Conservation (phyloP, 2,113 vertebrate genomes). For the Trematocara stigmaticum region DNA sequence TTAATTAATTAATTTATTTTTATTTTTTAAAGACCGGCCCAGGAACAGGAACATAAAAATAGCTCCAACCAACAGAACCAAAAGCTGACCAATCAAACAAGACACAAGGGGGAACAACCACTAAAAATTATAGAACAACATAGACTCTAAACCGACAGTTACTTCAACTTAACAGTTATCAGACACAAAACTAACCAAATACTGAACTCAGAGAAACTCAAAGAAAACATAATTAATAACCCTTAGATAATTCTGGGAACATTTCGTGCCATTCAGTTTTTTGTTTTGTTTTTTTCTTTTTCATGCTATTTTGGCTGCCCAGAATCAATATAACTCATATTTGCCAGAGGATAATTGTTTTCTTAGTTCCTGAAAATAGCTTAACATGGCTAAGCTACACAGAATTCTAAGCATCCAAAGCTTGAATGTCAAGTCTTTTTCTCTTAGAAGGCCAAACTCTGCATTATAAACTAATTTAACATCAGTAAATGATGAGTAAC, state of each 20-base stretch:
- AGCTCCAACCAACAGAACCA: background rate
- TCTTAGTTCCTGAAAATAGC: accelerated
- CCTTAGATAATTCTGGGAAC: background rate
- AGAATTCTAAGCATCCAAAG: background rate
- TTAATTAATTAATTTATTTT: too few relatives aligned
- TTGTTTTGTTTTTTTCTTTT: accelerated
- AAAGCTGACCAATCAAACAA: background rate
- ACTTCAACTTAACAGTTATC: background rate
- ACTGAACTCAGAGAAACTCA: background rate
- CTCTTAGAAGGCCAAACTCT: too few relatives aligned
- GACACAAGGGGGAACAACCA: background rate
- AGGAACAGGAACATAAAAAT: background rate
- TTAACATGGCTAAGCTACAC: background rate
- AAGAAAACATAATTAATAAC: background rate
- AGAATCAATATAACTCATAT: background rate
- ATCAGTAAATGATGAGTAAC: too few relatives aligned
- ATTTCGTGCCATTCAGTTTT: background rate
- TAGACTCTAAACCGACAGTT: background rate
- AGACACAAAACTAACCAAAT: background rate
- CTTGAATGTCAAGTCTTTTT: too few relatives aligned
- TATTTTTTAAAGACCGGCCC: too few relatives aligned
- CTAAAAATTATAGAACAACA: background rate
- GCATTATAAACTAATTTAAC: too few relatives aligned
- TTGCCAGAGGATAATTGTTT: background rate
- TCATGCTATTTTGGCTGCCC: background rate